phyloP scores from a whole-genome alignment of 2,888 invertebrate species.

The Geophilus truncorum region DNA sequence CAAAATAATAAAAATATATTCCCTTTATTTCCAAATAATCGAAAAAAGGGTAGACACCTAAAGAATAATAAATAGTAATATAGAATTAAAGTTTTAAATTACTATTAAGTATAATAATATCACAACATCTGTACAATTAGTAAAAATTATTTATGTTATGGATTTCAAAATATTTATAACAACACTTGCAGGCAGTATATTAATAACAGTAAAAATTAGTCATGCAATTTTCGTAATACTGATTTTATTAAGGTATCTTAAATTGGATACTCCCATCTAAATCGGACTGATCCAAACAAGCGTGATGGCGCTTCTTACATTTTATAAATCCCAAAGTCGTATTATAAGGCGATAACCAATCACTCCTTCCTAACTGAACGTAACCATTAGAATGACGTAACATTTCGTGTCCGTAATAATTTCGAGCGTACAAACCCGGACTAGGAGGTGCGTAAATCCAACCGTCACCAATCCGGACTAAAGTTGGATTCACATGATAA shows the following conservation, averaged over 20 bases:
- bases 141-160: too few relatives aligned
- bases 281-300: conserved; percentile 44
- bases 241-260: conserved; percentile 23
- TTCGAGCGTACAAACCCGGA: conserved; percentile 44
- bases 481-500: conserved; percentile 41
- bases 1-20: too few relatives aligned
- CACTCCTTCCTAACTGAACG: conserved; percentile 43
- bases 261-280: conserved; percentile 42
- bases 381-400: conserved; percentile 45
- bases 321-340: conserved; percentile 40
- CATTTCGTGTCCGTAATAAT: conserved; percentile 44
- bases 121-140: too few relatives aligned
- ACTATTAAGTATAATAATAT: too few relatives aligned
- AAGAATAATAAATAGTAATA: too few relatives aligned
- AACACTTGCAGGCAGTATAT: too few relatives aligned
- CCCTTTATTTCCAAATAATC: too few relatives aligned
- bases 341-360: conserved; percentile 32
- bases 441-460: conserved; percentile 44
- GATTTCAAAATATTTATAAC: too few relatives aligned
- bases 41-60: too few relatives aligned
- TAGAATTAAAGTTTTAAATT: too few relatives aligned
- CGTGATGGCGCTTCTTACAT: conserved; percentile 42
- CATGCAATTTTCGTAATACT: too few relatives aligned
- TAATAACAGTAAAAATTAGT: too few relatives aligned
- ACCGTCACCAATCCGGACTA: conserved; percentile 41